phyloP scores from a whole-genome alignment of 2,113 vertebrate genomes.

The Corythoichthys intestinalis region DNA sequence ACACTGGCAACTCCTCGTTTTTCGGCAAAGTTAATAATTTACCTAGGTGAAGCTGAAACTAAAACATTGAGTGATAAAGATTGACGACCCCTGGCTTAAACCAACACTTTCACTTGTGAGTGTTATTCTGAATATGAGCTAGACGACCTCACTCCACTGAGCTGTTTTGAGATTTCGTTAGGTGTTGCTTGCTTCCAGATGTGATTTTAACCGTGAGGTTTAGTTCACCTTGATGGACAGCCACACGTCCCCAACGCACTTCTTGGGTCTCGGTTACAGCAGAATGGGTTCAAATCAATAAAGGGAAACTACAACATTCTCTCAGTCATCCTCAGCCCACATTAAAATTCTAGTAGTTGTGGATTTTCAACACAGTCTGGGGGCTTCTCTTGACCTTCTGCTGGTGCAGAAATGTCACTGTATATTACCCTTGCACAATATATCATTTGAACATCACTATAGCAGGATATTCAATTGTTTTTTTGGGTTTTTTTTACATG shows the following conservation, averaged over 20 bases:
- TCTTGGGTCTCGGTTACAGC: conserved; percentile 3
- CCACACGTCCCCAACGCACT: background rate
- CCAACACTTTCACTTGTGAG: background rate
- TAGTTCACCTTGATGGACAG: background rate
- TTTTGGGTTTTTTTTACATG: too few relatives aligned
- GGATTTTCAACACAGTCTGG: conserved; percentile 10
- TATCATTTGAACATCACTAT: too few relatives aligned
- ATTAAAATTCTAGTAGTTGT: conserved; percentile 26
- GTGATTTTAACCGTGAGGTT: background rate
- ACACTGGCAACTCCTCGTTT: too few relatives aligned
- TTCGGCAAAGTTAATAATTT: too few relatives aligned
- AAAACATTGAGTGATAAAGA: too few relatives aligned
- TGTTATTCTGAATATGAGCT: background rate
- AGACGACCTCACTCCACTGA: background rate
- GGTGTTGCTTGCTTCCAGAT: background rate
- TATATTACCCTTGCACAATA: too few relatives aligned
- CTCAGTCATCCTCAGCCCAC: conserved; percentile 9
- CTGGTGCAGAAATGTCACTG: background rate
- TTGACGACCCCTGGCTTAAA: background rate
- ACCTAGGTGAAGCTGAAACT: too few relatives aligned
- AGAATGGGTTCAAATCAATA: conserved; percentile 28
- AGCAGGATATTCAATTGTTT: too few relatives aligned
- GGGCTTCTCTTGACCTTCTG: conserved; percentile 8
- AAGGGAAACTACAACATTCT: conserved; percentile 19
- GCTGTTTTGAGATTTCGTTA: background rate